Evolutionary conservation across 1,140 invertebrate genomes (phyloP).

Genomic region (Drosophila repleta): DNA sequence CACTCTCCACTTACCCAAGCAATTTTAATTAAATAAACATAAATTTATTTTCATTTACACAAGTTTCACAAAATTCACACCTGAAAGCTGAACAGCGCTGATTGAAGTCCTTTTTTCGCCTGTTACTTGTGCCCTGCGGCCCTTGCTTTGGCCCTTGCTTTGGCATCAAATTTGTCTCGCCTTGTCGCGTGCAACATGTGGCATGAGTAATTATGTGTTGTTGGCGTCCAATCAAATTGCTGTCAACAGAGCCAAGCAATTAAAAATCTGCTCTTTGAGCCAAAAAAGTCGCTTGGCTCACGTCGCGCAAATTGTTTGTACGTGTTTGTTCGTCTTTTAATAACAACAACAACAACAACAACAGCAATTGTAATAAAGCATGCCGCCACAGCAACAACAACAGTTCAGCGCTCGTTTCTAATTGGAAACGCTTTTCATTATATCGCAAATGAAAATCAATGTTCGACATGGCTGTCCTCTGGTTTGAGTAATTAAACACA

Average conservation of each 20-base stretch:
- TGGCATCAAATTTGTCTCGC: slow-evolving; percentile 17
- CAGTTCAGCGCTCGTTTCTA: slow-evolving; percentile 47
- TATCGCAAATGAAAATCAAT: slow-evolving; percentile 52
- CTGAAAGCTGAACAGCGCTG: slow-evolving; percentile 6
- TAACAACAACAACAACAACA: slow-evolving; percentile 5
- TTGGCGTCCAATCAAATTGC: slow-evolving; percentile 42
- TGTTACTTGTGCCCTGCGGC: neutral
- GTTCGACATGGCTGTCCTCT: slow-evolving; percentile 37
- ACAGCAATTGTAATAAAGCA: neutral
- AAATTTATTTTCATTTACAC: slow-evolving; percentile 7
- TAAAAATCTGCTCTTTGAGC: slow-evolving; percentile 54
- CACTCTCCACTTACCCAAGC: neutral
- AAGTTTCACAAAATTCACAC: neutral
- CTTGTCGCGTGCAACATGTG: slow-evolving; percentile 33
- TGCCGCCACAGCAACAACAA: neutral
- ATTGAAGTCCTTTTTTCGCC: slow-evolving; percentile 32
- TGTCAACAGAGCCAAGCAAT: slow-evolving; percentile 49
- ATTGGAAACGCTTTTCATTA: slow-evolving; percentile 65
- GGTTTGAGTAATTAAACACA: slow-evolving; percentile 77
- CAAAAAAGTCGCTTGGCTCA: slow-evolving; percentile 16
- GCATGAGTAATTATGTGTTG: slow-evolving; percentile 68
- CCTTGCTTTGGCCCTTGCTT: neutral
- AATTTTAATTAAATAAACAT: neutral
- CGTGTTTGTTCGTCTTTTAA: slow-evolving; percentile 51
- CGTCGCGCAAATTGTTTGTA: slow-evolving; percentile 65